Base-by-base conservation (phyloP, 1,140 invertebrate genomes). In the Anastrepha obliqua region DNA sequence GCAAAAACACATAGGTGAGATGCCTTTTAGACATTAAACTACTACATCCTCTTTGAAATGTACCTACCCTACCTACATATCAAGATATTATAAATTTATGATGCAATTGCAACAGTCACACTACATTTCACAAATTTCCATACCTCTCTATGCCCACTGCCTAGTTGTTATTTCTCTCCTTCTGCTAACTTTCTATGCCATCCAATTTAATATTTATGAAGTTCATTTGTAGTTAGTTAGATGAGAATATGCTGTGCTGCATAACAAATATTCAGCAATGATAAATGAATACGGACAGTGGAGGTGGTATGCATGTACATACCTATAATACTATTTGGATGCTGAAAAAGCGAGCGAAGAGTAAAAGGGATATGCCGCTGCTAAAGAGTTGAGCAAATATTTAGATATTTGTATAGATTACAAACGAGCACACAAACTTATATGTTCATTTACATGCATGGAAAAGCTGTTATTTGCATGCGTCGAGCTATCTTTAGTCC, bases 141-240 rank as follows among this genome's bases (percentile, higher is more conserved):
- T 11, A 67, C 65, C 65, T 67, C 20, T 65, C 62, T 64, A 15
- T 20, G n/a, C 6, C 62, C 29, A 55, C 2, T 55, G 51, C 51
- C 6, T 55, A 55, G 11, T 55, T 55, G 60, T 62, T 62, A 62
- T 62, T 62, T 62, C 60, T 17, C 60, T 62, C 4, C 74, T 4
- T 17, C 2, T 51, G 2, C 44, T 55, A 29, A 2, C 15, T n/a
- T 55, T 17, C 47, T 81, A 17, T 81, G 20, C 5, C 11, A 67
- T 67, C 44, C 74, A 81, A 81, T 81, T 81, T 81, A 81, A 55
- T 81, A 81, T 81, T 81, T 81, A 81, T 81, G 74, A 81, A 81
- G 74, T 81, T 81, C n/a, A 81, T 81, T 81, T 81, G 74, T 55
- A 81, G 47, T 55, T 51, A 7, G 74, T 51, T 58, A 81, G 47